phyloP scores from a whole-genome alignment of 2,797 vertebrate species.

The Enteromius mattozi region DNA sequence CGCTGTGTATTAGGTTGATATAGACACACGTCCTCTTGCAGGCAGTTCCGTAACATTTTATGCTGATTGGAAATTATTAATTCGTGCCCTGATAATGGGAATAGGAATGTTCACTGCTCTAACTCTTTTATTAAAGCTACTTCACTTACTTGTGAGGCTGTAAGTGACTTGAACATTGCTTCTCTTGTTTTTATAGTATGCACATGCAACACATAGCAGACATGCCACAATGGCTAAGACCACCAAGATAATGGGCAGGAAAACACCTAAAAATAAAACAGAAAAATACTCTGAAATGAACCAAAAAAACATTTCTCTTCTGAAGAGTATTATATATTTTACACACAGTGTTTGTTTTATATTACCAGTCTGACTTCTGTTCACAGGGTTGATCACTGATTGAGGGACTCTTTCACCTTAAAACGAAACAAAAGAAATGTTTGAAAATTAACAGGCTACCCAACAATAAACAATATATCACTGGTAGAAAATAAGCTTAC shows the following conservation, averaged over 20 bases:
- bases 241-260: not conserved
- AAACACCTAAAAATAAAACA: slow-evolving; percentile 10
- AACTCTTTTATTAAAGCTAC: too few species aligned
- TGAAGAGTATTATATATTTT: not conserved
- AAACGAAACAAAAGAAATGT: not conserved
- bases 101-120: too few species aligned
- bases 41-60: too few species aligned
- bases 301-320: not conserved
- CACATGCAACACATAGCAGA: not conserved
- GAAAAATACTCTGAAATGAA: not conserved
- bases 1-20: too few species aligned
- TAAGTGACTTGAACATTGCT: too few species aligned
- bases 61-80: too few species aligned
- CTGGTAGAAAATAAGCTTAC: slow-evolving; percentile 33
- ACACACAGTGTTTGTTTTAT: not conserved
- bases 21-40: too few species aligned
- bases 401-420: not conserved
- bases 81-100: too few species aligned
- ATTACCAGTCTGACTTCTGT: slow-evolving; percentile 32
- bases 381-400: not conserved
- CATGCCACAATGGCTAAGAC: not conserved
- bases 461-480: not conserved
- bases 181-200: not conserved
- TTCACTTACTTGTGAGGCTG: too few species aligned
- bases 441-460: not conserved